Base-by-base conservation (phyloP, 1,140 invertebrate species). In the Neelides sp. region DNA sequence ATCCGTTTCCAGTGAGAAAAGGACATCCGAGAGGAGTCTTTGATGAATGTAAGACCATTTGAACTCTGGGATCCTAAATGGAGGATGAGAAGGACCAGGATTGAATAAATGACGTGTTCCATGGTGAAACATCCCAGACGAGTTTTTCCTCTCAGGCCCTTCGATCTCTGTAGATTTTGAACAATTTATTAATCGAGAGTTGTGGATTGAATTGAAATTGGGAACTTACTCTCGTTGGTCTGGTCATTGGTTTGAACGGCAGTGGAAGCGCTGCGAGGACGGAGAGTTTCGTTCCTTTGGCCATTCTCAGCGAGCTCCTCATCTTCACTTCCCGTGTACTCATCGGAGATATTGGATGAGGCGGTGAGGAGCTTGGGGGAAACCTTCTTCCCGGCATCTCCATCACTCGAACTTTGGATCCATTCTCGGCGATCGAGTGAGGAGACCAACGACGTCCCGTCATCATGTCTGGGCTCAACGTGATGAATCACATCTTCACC, bases 1-100 rank as follows among this genome's bases (percentile, higher is more conserved):
- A 65, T 98, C 95, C 13, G 87, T 92, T 72, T 99, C 96, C 22
- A 99, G 73, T 0, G 92, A 94, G 69, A 93, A 95, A 8, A 99
- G 72, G 19, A 99, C 83, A 73, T 99, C 95, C 12, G 92, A 94
- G 2, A 99, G 72, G 49, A 99, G 72, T 57, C 91, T 75, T 69
- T 98, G 91, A 72, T 99, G 96, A 58, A 99, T 92, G 66, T 91
- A 88, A 3, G 95, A 98, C 95, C 96, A 99, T 62, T 93, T 85
- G 71, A 99, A 99, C 72, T 98, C 95, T 26, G 95, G 95, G 67
- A 98, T 98, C 58, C 95, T 79, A 71, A 98, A 98, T 0, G 94
- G 91, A 20, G 94, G 93, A 60, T 90, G 78, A 17, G 91, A 85
- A 13, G 92, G 91, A 12, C 91, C 91, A 37, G 91, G 87, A 67